These are phyloP conservation scores for Epicauta chinensis DNA, from an alignment of 1,140 invertebrate genomes.

Conservation along the genomic window DNA sequence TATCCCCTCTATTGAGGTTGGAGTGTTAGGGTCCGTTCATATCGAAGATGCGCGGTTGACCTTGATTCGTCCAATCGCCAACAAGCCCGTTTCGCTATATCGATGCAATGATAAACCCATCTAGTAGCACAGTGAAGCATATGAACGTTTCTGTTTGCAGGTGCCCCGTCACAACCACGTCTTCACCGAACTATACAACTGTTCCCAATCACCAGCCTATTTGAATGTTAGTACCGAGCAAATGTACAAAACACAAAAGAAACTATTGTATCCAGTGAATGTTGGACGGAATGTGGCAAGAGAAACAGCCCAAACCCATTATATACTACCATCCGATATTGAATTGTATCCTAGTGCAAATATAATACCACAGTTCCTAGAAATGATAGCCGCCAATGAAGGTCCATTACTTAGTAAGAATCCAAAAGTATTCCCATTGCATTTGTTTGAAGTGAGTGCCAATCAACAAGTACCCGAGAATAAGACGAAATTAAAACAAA, in stretches of 20 bases:
- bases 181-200: constrained; percentile 59
- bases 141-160: constrained; percentile 39
- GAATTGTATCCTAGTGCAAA: constrained; percentile 82
- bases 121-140: too few relatives aligned
- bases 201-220: constrained; percentile 61
- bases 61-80: too few relatives aligned
- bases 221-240: constrained; percentile 54
- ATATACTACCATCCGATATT: constrained; percentile 79
- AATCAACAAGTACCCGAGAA: constrained; percentile 62
- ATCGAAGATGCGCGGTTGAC: too few relatives aligned
- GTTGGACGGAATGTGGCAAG: constrained; percentile 80
- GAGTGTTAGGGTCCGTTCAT: too few relatives aligned
- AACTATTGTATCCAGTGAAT: constrained; percentile 80
- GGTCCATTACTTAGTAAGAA: constrained; percentile 57
- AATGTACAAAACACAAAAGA: constrained; percentile 74
- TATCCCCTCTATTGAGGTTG: too few relatives aligned
- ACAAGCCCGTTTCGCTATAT: too few relatives aligned
- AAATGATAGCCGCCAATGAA: constrained; percentile 71
- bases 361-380: constrained; percentile 67
- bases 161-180: constrained; percentile 59
- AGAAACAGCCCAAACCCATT: constrained; percentile 73
- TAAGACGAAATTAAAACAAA: constrained; percentile 67
- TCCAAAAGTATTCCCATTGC: constrained; percentile 73
- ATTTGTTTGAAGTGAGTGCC: constrained; percentile 77
- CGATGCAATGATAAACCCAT: too few relatives aligned